These are phyloP conservation scores for Enteromius argenteus DNA, from an alignment of 2,797 vertebrate species.

Conservation along the genomic window DNA sequence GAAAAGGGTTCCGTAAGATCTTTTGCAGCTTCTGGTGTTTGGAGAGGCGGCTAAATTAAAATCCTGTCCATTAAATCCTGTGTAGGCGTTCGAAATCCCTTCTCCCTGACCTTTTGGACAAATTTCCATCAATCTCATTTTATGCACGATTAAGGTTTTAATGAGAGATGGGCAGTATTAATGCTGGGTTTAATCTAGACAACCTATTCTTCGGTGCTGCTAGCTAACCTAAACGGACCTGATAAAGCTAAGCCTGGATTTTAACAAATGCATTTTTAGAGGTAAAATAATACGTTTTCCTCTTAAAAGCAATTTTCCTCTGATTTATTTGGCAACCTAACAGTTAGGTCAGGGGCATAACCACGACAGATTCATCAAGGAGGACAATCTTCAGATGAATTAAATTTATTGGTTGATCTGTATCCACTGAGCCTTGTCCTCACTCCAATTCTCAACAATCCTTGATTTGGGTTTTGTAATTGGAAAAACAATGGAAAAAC, in stretches of 20 bases:
- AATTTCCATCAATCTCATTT: conserved; percentile 95
- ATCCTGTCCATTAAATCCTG: conserved; percentile 90
- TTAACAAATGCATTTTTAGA: conserved; percentile 77
- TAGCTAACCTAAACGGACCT: conserved; percentile 85
- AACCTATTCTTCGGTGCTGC: conserved; percentile 77
- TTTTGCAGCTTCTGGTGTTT: conserved; percentile 80
- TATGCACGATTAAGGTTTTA: conserved; percentile 96
- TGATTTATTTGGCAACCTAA: conserved; percentile 69
- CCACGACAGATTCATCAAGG: not conserved
- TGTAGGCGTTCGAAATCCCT: conserved; percentile 87
- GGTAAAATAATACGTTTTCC: conserved; percentile 44
- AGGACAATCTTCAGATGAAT: not conserved
- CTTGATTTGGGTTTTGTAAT: not conserved
- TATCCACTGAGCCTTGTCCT: not conserved
- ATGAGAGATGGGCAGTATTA: conserved; percentile 91
- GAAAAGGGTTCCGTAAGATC: conserved; percentile 77
- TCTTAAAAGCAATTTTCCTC: conserved; percentile 66
- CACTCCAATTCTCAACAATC: not conserved
- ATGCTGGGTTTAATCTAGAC: conserved; percentile 85
- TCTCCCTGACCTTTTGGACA: conserved; percentile 88
- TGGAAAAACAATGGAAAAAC: not conserved
- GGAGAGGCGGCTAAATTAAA: conserved; percentile 91
- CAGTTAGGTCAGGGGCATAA: conserved; percentile 47
- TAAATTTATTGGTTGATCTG: not conserved
- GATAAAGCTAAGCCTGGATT: conserved; percentile 85